Conservation (phyloP, 2,113 vertebrate species). For the Herpetotheres cachinnans region DNA sequence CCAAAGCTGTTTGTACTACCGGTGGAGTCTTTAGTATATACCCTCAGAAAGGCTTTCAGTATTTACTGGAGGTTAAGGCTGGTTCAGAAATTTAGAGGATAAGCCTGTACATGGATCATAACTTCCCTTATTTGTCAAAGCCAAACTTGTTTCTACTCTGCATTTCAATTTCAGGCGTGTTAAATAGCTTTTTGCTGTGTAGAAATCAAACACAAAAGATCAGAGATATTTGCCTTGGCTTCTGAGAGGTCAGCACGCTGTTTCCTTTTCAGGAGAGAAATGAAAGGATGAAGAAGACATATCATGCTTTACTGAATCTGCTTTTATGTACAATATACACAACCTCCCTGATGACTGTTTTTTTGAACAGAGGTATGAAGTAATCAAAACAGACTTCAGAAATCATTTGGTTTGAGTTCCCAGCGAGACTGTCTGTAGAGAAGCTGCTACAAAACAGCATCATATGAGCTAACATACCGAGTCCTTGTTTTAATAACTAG, state of each 20-base stretch:
- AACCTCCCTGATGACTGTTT: not conserved
- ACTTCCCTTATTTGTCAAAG: not conserved
- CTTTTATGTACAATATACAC: not conserved
- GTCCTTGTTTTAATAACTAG: not conserved
- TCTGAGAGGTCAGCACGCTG: not conserved
- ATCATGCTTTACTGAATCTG: not conserved
- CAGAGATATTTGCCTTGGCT: slow-evolving; percentile 5
- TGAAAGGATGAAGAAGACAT: not conserved
- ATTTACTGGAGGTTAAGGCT: not conserved
- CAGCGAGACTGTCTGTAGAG: not conserved
- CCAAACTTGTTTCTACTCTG: not conserved
- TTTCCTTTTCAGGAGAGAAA: not conserved
- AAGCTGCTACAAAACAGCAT: not conserved
- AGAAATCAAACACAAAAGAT: not conserved
- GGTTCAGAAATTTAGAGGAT: not conserved
- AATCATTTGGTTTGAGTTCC: not conserved
- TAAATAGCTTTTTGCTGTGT: not conserved
- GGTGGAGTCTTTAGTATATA: not conserved
- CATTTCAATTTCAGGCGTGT: not conserved
- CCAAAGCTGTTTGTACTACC: not conserved
- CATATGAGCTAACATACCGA: not conserved
- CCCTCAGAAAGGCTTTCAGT: not conserved
- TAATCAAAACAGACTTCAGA: not conserved
- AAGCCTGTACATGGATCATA: not conserved
- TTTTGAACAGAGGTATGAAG: slow-evolving; percentile 4